Base-by-base conservation (phyloP, 2,113 vertebrate species). In the Cygnus buccinator region DNA sequence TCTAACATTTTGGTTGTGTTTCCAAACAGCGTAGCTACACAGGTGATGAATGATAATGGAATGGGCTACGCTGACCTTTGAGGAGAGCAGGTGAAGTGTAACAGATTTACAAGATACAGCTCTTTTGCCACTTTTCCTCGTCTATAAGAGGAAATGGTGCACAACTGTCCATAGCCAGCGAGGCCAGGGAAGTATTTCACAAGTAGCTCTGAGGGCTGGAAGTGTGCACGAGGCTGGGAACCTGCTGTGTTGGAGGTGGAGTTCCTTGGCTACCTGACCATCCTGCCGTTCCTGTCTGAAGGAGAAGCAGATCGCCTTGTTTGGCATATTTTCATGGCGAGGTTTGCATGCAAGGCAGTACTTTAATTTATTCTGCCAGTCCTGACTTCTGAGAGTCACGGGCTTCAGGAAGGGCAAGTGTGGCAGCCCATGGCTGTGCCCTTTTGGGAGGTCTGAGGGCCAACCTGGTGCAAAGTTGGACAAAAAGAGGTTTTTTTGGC, bases 121-220 rank as follows among this genome's bases (percentile, higher is more conserved):
- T 77, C 26, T 31, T 65, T 61, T 52, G 9, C 46, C 89, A 25
- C 17, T 75, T 3, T 58, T 67, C 46, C 35, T 76, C 2, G 0
- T 33, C 33, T 35, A 29, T 52, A 46, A 67, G 46, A 43, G 31
- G 61, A 59, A 37, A 15, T 13, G 31, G 5, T 26, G 3, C 35
- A 77, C 28, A 59, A n/a, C 10, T 84, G 21, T 25, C n/a, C 28
- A 1, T n/a, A 23, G 54, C 50, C 61, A 55, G 7, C 0, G 0
- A 58, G 35, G 15, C 41, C 46, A 18, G 1, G 1, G 20, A 81
- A 73, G 39, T 23, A 4, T 2, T 59, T 28, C 8, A 0, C 9
- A 23, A 25, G 33, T 33, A 37, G 9, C 13, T 81, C n/a, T 18
- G 26, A 41, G 59, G 7, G 12, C 9, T 72, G 17, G 17, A 50